phyloP scores from a whole-genome alignment of 2,797 vertebrate genomes.

The Takifugu ocellatus region DNA sequence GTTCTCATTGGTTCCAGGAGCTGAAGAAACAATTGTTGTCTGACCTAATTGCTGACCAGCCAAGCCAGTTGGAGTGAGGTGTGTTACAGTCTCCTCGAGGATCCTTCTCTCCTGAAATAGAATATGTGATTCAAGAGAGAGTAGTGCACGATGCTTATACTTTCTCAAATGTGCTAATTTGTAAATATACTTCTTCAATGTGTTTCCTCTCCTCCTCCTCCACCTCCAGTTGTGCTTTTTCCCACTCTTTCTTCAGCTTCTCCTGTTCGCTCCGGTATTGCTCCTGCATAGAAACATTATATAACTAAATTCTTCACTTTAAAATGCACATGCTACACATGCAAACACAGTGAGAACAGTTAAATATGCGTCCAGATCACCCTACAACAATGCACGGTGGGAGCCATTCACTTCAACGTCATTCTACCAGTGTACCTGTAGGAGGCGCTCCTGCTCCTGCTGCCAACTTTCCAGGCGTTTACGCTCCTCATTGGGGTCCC shows the following conservation, averaged over 20 bases:
- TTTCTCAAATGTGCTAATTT: not conserved
- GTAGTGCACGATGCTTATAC: not conserved
- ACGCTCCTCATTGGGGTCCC: constrained; percentile 97
- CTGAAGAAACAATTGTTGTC: constrained; percentile 13
- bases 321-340: not conserved
- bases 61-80: constrained; percentile 71
- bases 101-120: constrained; percentile 85
- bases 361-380: constrained; percentile 22
- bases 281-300: constrained; percentile 74
- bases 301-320: constrained; percentile 3
- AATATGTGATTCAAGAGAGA: constrained; percentile 1
- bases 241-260: constrained; percentile 95
- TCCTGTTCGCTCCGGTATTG: constrained; percentile 93
- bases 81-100: constrained; percentile 90
- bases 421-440: constrained; percentile 83
- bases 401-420: constrained; percentile 40
- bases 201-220: constrained; percentile 94
- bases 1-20: constrained; percentile 24
- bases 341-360: not conserved
- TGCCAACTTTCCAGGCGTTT: constrained; percentile 96
- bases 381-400: constrained; percentile 13
- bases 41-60: constrained; percentile 47
- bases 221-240: constrained; percentile 93
- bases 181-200: constrained; percentile 86
- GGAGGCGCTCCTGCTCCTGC: constrained; percentile 91